Evolutionary conservation across 2,113 vertebrate species (phyloP), one percentile per base, ranked within the genome.

Genomic region (Syrmaticus mikado): DNA sequence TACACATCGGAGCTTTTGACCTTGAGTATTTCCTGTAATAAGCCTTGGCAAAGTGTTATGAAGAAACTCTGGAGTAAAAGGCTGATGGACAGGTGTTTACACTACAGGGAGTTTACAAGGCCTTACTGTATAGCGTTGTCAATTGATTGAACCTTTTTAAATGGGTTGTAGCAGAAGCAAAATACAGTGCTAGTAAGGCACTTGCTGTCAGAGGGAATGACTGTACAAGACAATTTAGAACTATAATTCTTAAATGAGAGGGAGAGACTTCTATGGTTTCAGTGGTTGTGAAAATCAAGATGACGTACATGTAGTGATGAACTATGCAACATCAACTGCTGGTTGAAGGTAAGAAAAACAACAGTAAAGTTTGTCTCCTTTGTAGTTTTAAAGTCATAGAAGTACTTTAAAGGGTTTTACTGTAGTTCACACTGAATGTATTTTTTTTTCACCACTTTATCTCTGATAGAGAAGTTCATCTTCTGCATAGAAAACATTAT

Each of bases 221-320:
- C 32, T 52, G 43, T 57, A 40, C 36, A 58, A 68, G 62, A 17
- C 53, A 45, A 8, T 82, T 46, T 27, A 89, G 89, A 91, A 43
- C 52, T 72, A 18, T 48, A 75, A 1, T 65, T 82, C 66, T 73
- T 62, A 75, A 92, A 86, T 61, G 25, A 66, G n/a, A 64, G 57
- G 67, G 76, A 17, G 25, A 84, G 27, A 52, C 62, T 91, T 76
- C 84, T 85, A 0, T 81, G 87, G 62, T 94, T 94, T 95, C 74
- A 36, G 71, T 95, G 82, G 53, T 96, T 92, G 58, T 93, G 94
- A 88, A 82, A 93, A 79, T 73, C 89, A 91, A 92, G 94, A 87
- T 91, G 87, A 34, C 2, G 0, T 90, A 58, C 89, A 40, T 87
- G 90, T 94, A 95, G 48, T 89, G 82, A 65, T 79, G 89, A 91